Evolutionary conservation across 2,113 vertebrate genomes (phyloP), one percentile per base, ranked within the genome.

Genomic region (Indicator maculatus): DNA sequence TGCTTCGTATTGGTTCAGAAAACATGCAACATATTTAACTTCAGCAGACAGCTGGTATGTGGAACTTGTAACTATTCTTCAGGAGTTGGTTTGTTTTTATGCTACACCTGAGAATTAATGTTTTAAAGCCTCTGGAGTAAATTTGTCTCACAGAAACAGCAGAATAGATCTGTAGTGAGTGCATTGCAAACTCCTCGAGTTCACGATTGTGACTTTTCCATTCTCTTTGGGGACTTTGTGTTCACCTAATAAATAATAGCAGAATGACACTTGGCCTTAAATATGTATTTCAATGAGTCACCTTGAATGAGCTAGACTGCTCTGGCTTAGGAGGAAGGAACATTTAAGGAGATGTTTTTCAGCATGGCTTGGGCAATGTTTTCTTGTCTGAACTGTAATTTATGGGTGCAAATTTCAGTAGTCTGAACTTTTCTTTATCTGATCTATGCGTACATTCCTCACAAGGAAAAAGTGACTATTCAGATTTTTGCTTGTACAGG

Each of bases 231-330:
- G 70, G 74, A 83, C 63, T 90, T 82, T n/a, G 60, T n/a, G 71
- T 70, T 59, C 71, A 45, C 52, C 77, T 94, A 52, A 87, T 77
- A 91, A 94, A 89, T 33, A 92, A 61, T 8, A 61, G 55, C n/a
- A 74, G 21, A 39, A 63, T 70, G 78, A 65, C 71, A 89, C 85
- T 82, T 89, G 82, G 50, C 67, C 87, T 82, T 84, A 90, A 93
- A 91, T 67, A 52, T 38, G 59, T 79, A 67, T 89, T 90, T 85
- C 65, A 86, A n/a, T 28, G 81, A 89, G 88, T 94, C 80, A 79
- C 95, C 88, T 76, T 41, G 88, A 50, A 55, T 80, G 92, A 91
- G 73, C 71, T 20, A 15, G 45, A 30, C 73, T 38, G 83, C 71
- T 85, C 31, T 38, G 56, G 75, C 58, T 56, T 5, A 4, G 45